phyloP scores from a whole-genome alignment of 1,140 invertebrate species.

The Ostrea edulis region DNA sequence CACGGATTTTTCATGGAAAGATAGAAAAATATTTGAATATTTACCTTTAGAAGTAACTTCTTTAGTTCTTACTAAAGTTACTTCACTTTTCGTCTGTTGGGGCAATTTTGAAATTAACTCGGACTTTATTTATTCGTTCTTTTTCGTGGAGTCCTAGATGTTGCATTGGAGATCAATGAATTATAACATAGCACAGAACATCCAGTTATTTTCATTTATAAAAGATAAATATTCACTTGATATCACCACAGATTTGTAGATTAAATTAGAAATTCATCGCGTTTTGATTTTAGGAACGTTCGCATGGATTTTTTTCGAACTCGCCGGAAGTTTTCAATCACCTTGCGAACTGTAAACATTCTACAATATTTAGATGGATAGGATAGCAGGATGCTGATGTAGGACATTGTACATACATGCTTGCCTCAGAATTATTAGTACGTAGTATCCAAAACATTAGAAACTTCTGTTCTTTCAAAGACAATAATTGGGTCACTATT shows the following conservation, averaged over 20 bases:
- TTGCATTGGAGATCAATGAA: background rate
- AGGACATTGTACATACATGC: background rate
- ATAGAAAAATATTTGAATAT: too few species aligned
- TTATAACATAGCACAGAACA: background rate
- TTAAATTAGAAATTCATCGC: too few species aligned
- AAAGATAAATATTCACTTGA: background rate
- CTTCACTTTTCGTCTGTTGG: background rate
- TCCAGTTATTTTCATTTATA: background rate
- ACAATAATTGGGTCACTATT: too few species aligned
- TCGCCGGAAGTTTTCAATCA: constrained; percentile 18
- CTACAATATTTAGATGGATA: background rate
- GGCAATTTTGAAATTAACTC: background rate
- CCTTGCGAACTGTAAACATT: constrained; percentile 33
- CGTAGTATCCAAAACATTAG: too few species aligned
- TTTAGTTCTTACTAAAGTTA: too few species aligned
- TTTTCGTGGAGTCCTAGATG: background rate
- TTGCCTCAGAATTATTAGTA: too few species aligned
- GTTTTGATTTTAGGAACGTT: too few species aligned
- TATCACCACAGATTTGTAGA: too few species aligned
- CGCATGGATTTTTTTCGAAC: background rate
- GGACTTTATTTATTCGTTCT: background rate
- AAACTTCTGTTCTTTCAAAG: too few species aligned
- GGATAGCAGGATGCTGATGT: background rate
- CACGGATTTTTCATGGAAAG: too few species aligned
- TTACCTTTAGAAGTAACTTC: too few species aligned